Conservation (phyloP, 2,888 invertebrate species). For the Lymantria monacha region DNA sequence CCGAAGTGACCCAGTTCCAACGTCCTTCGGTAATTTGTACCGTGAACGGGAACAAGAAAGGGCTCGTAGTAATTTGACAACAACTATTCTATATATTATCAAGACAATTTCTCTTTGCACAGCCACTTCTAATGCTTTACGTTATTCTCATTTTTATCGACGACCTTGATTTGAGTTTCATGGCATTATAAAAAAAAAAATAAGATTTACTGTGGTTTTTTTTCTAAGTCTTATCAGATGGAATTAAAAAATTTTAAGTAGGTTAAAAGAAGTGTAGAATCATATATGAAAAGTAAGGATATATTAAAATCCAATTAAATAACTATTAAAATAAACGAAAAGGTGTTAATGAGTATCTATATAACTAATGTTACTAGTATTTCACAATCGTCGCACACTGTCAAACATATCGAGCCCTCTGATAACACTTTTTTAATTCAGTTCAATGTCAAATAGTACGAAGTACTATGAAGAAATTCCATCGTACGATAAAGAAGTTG, state of each 20-base stretch:
- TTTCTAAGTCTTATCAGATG: constrained; percentile 27
- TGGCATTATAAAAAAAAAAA: too few relatives aligned
- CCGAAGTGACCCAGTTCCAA: constrained; percentile 81
- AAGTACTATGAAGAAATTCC: constrained; percentile 66
- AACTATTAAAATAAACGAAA: constrained; percentile 57
- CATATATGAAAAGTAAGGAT: constrained; percentile 42
- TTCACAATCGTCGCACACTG: constrained; percentile 56
- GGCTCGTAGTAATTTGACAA: constrained; percentile 71
- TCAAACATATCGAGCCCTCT: constrained; percentile 61
- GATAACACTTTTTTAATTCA: constrained; percentile 72
- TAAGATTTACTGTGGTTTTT: too few relatives aligned
- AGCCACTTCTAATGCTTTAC: constrained; percentile 46
- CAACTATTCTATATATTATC: constrained; percentile 59
- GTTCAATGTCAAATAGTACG: constrained; percentile 71
- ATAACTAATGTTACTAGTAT: constrained; percentile 44
- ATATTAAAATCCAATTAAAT: constrained; percentile 72
- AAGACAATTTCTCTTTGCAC: constrained; percentile 38
- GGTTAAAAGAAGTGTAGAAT: constrained; percentile 39
- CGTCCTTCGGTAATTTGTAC: constrained; percentile 81
- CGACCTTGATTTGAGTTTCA: constrained; percentile 50
- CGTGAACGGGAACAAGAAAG: constrained; percentile 80
- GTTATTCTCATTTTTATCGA: constrained; percentile 25
- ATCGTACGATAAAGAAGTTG: constrained; percentile 50
- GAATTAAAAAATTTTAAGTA: constrained; percentile 5
- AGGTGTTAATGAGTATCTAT: constrained; percentile 55